Evolutionary conservation across 2,888 invertebrate genomes (phyloP).

Genomic region (Petrolisthes manimaculis): DNA sequence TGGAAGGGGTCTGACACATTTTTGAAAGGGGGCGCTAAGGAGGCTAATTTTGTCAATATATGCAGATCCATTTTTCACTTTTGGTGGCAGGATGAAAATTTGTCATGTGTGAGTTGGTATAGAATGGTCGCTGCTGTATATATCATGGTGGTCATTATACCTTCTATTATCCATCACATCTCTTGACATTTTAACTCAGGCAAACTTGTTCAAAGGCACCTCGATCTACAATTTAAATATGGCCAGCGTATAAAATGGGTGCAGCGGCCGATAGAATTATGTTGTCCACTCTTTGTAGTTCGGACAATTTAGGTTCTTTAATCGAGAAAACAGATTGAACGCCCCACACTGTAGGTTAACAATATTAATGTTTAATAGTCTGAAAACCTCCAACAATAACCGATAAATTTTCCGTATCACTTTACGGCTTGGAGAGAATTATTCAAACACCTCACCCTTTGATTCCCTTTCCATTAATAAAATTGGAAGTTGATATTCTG

Average conservation of each 20-base stretch:
- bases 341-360: background rate
- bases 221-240: background rate
- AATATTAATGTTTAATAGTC: no score
- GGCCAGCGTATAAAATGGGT: background rate
- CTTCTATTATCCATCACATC: background rate
- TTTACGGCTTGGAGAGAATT: no score
- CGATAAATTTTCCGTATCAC: no score
- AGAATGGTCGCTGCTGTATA: background rate
- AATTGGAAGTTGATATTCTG: no score
- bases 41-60: conserved; percentile 1
- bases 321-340: background rate
- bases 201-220: background rate
- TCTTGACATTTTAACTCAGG: background rate
- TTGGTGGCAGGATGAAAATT: background rate
- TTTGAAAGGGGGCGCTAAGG: conserved; percentile 6
- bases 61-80: conserved; percentile 6
- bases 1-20: background rate
- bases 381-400: no score
- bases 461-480: no score
- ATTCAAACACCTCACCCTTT: no score
- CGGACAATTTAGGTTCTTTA: background rate
- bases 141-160: background rate
- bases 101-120: background rate
- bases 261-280: background rate
- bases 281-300: background rate